Conservation (phyloP, 2,797 vertebrate species). For the Buceros bicornis region DNA sequence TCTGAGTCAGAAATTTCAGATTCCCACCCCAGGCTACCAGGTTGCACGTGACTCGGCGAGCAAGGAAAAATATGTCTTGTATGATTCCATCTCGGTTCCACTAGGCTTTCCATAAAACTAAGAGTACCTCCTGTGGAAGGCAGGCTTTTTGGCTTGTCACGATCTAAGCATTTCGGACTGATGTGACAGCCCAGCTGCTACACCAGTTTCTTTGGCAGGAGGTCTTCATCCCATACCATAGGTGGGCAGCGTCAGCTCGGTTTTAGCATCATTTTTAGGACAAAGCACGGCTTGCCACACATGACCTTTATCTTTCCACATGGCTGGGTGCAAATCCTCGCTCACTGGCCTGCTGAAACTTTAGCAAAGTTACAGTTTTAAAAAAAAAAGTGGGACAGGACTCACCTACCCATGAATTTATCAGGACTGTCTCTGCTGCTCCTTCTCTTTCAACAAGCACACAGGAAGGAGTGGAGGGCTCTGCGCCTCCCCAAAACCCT, state of each 20-base stretch:
- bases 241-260: neutral
- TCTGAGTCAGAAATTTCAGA: neutral
- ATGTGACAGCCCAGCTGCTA: neutral
- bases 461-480: neutral
- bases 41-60: neutral
- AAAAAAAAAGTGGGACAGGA: neutral
- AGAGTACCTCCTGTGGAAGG: neutral
- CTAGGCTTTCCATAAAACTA: neutral
- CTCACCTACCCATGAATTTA: neutral
- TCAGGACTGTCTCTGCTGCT: neutral
- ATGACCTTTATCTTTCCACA: neutral
- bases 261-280: neutral
- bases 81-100: neutral
- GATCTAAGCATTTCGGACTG: neutral
- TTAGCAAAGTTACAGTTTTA: neutral
- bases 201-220: neutral
- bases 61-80: fast-evolving
- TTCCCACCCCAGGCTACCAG: neutral
- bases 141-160: neutral
- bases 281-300: neutral
- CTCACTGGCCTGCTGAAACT: neutral
- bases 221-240: neutral
- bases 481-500: neutral
- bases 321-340: neutral
- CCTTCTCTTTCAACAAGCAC: neutral